Evolutionary conservation across 1,140 invertebrate species (phyloP).

Genomic region (Hermetia illucens): DNA sequence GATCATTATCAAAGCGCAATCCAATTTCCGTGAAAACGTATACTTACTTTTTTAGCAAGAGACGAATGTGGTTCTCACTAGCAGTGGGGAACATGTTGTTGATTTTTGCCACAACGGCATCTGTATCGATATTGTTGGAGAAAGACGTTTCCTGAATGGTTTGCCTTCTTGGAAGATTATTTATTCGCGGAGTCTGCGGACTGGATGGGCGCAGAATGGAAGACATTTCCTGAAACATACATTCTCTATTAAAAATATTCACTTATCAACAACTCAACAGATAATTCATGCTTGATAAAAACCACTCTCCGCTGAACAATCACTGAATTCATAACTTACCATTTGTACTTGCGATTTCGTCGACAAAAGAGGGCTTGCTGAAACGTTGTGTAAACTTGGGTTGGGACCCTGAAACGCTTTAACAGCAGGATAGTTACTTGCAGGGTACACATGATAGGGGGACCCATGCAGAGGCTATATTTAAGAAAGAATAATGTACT

Average conservation of each 20-base stretch:
- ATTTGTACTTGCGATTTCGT: conserved; percentile 17
- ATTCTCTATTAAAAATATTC: too few relatives aligned
- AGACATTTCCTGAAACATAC: conserved; percentile 27
- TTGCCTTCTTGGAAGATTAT: conserved; percentile 34
- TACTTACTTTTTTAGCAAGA: conserved; percentile 74
- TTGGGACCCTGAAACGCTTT: conserved; percentile 23
- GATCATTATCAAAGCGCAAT: neutral
- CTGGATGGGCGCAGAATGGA: conserved; percentile 22
- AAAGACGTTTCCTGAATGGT: conserved; percentile 52
- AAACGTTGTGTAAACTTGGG: conserved; percentile 22
- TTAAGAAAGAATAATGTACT: too few relatives aligned
- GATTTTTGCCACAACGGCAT: conserved; percentile 63
- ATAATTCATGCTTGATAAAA: neutral
- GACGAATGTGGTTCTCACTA: conserved; percentile 71
- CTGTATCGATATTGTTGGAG: conserved; percentile 44
- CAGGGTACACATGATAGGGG: conserved; percentile 29
- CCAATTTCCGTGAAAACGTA: too few relatives aligned
- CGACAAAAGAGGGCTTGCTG: conserved; percentile 25
- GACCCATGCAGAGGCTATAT: conserved; percentile 19
- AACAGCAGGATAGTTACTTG: conserved; percentile 25
- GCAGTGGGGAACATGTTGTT: conserved; percentile 85
- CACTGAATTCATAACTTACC: conserved; percentile 9
- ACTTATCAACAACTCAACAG: too few relatives aligned
- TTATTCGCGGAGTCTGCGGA: conserved; percentile 33
- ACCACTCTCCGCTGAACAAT: neutral